A percentile compares a stretch with the other conserved stretches of the same genome.
Conservation (phyloP, 2,888 invertebrate genomes). For the Apoda limacodes region DNA sequence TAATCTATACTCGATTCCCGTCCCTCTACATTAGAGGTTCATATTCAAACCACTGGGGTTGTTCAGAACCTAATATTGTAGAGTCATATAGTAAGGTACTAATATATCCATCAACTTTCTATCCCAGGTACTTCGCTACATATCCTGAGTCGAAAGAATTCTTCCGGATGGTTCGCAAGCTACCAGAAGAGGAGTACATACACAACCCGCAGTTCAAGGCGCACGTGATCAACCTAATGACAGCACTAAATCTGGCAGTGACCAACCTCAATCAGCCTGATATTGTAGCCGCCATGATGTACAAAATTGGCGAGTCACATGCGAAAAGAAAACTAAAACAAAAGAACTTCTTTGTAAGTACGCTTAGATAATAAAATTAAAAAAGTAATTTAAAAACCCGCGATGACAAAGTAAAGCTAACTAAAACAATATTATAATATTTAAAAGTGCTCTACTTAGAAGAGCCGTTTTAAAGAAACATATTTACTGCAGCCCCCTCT, state of each 20-base stretch:
- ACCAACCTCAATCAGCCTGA: conserved; percentile 51
- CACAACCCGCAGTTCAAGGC: conserved; percentile 57
- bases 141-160: conserved; percentile 50
- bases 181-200: conserved; percentile 41
- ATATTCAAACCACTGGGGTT: no score
- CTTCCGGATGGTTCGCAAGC: conserved; percentile 49
- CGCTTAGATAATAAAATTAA: no score
- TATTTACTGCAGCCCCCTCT: background rate
- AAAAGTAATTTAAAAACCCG: no score
- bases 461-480: no score
- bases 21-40: no score
- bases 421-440: no score
- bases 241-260: conserved; percentile 46
- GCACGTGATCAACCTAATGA: conserved; percentile 59
- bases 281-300: conserved; percentile 53
- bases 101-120: no score
- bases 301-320: conserved; percentile 55
- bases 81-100: no score
- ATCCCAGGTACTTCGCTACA: conserved; percentile 42
- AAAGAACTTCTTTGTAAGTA: conserved; percentile 48
- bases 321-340: conserved; percentile 40
- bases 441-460: no score
- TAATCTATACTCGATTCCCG: no score
- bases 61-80: no score
- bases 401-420: no score